Percentiles rank a stretch among this genome's conserved stretches.
These are phyloP conservation scores for Drosophila ustulata DNA, from an alignment of 2,888 invertebrate genomes.

Conservation along the genomic window DNA sequence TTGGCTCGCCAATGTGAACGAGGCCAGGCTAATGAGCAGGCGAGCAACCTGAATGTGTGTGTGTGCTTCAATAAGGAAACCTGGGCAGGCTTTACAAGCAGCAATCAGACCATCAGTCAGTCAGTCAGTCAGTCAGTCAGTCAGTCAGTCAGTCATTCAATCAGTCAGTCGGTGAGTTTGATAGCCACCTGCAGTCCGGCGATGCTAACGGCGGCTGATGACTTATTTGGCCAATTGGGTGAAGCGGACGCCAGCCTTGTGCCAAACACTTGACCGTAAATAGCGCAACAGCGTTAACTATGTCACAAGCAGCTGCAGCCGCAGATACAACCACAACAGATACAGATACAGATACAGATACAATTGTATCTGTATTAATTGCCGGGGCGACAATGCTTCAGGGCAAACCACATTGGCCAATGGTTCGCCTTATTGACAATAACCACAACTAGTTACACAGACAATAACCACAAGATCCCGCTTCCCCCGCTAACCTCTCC, in stretches of 20 bases:
- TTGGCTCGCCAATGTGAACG: slow-evolving; percentile 43
- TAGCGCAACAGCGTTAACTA: slow-evolving; percentile 61
- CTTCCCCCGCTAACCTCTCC: neutral
- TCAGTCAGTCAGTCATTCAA: neutral
- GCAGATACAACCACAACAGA: neutral
- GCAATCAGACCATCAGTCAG: neutral
- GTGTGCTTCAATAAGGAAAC: slow-evolving; percentile 63
- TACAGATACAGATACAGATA: slow-evolving; percentile 33
- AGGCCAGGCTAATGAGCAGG: slow-evolving; percentile 70
- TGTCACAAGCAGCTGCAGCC: slow-evolving; percentile 46
- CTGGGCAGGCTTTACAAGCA: slow-evolving; percentile 32
- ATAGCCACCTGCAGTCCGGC: slow-evolving; percentile 25
- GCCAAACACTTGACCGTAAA: slow-evolving; percentile 76
- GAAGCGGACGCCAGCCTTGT: slow-evolving; percentile 69
- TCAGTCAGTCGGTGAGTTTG: neutral
- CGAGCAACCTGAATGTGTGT: slow-evolving; percentile 8
- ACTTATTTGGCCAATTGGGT: slow-evolving; percentile 80
- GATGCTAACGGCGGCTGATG: slow-evolving; percentile 62
- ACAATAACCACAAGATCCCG: slow-evolving; percentile 25
- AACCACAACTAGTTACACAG: slow-evolving; percentile 70
- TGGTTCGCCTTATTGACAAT: slow-evolving; percentile 69
- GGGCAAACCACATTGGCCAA: slow-evolving; percentile 74
- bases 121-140: neutral
- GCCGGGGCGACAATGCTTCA: slow-evolving; percentile 52
- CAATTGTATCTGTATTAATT: slow-evolving; percentile 61